A percentile compares a stretch with the other conserved stretches of the same genome.
These are phyloP conservation scores for Cephonodes hylas DNA, from an alignment of 2,888 invertebrate genomes.

Conservation along the genomic window DNA sequence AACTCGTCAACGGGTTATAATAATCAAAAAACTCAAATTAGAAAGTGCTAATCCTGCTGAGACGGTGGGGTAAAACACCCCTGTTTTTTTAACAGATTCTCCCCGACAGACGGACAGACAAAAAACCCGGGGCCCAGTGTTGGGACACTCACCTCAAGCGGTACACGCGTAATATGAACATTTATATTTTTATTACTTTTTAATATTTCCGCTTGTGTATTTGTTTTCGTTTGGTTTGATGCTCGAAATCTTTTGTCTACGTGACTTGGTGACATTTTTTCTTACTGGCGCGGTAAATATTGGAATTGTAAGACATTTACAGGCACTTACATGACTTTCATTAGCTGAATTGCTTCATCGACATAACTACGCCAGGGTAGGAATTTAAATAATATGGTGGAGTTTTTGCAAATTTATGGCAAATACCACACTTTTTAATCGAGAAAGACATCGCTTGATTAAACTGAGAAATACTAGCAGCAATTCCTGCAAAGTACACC, in stretches of 20 bases:
- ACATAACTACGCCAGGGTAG: too few species aligned
- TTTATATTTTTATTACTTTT: slow-evolving; percentile 7
- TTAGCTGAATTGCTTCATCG: too few species aligned
- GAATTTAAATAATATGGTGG: too few species aligned
- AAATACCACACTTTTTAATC: too few species aligned
- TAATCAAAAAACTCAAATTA: slow-evolving; percentile 39
- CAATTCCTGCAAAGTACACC: too few species aligned
- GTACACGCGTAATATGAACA: background rate
- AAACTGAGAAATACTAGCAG: too few species aligned
- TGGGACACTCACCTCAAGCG: background rate
- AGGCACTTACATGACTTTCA: too few species aligned
- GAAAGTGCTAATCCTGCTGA: slow-evolving; percentile 56
- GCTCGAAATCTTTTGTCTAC: background rate
- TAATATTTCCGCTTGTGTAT: background rate
- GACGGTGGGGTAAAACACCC: slow-evolving; percentile 36
- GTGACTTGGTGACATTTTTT: background rate
- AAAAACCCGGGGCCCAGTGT: background rate
- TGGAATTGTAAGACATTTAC: too few species aligned
- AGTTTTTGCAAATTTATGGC: too few species aligned
- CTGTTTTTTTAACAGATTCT: background rate
- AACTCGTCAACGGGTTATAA: slow-evolving; percentile 41
- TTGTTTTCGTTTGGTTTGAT: background rate
- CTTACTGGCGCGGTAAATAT: too few species aligned
- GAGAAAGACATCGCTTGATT: too few species aligned
- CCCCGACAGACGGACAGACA: background rate